Base-by-base conservation (phyloP, 1,140 invertebrate species). In the Hylaeus volcanicus region DNA sequence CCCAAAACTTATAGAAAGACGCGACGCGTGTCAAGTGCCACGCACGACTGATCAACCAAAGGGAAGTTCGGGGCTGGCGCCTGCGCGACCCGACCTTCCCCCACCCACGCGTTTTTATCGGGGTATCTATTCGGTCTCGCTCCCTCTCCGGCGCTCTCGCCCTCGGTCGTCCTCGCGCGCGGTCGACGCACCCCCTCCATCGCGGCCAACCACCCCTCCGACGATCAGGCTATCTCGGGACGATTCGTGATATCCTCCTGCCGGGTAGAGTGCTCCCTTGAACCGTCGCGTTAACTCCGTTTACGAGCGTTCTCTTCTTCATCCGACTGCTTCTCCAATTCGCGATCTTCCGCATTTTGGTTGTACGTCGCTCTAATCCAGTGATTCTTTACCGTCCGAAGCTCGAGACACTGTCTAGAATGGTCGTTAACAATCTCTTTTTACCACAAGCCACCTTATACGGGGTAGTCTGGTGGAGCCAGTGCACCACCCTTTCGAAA, bases 21-120 rank as follows among this genome's bases (percentile, higher is more conserved):
- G 63, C 78, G 74, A 74, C 86, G 84, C 86, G 82, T 77, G 72
- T 81, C 64, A 82, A 88, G 83, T 83, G 71, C 70, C 82, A 85
- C 86, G 88, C 86, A 84, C 85, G 88, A 90, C 90, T 90, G 82
- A 83, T 81, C 87, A 74, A 70, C 60, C 53, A 56, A 70, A 69
- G 74, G 81, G 74, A 72, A 83, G 79, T 79, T 83, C 77, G 83
- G 78, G 82, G 76, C 78, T 73, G 70, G 71, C 88, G 83, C 84
- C 64, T 87, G 86, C 87, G 86, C 83, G 66, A 43, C 45, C 61
- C 55, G 55, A 43, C 41, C 65, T 65, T 37, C 64, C 43, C 60
- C 81, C 81, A 68, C 64, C 72, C 74, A 70, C 37, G 37, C 43
- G 63, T 39, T 37, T 12, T 48, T 58, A 58, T 1, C 12, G 39